phyloP scores from a whole-genome alignment of 1,140 invertebrate species.

The Sitophilus oryzae region DNA sequence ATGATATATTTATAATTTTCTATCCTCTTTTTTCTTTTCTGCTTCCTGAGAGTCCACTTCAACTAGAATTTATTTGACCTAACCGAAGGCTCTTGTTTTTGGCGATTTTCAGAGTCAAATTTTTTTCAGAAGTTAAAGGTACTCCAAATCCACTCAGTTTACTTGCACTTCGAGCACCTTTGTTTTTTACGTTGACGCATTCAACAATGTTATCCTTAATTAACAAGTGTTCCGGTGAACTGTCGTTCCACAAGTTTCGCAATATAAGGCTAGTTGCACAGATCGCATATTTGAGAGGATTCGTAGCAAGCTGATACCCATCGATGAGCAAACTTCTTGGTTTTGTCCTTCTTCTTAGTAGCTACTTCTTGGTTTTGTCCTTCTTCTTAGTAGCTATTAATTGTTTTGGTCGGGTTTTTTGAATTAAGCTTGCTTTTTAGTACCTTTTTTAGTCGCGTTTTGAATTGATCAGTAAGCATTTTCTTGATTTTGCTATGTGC shows the following conservation, averaged over 20 bases:
- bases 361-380: no score
- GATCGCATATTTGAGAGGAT: slow-evolving; percentile 68
- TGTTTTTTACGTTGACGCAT: slow-evolving; percentile 68
- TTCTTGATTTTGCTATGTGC: no score
- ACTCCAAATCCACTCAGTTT: slow-evolving; percentile 38
- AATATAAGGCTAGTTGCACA: slow-evolving; percentile 68
- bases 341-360: no score
- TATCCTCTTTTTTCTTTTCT: slow-evolving; percentile 80
- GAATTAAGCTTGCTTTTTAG: no score
- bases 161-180: slow-evolving; percentile 47
- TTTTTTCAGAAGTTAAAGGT: slow-evolving; percentile 41
- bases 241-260: slow-evolving; percentile 67
- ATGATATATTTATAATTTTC: slow-evolving; percentile 88
- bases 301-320: slow-evolving; percentile 71
- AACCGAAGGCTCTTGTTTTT: slow-evolving; percentile 65
- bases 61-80: slow-evolving; percentile 81
- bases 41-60: slow-evolving; percentile 84
- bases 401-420: no score
- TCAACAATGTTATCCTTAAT: slow-evolving; percentile 79
- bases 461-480: no score
- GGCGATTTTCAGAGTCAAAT: slow-evolving; percentile 54
- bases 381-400: no score
- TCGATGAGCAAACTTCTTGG: slow-evolving; percentile 63
- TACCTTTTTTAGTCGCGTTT: no score
- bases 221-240: slow-evolving; percentile 80